Percentiles rank a stretch among this genome's conserved stretches.
Conservation (phyloP, 2,797 vertebrate genomes). For the Alca torda region DNA sequence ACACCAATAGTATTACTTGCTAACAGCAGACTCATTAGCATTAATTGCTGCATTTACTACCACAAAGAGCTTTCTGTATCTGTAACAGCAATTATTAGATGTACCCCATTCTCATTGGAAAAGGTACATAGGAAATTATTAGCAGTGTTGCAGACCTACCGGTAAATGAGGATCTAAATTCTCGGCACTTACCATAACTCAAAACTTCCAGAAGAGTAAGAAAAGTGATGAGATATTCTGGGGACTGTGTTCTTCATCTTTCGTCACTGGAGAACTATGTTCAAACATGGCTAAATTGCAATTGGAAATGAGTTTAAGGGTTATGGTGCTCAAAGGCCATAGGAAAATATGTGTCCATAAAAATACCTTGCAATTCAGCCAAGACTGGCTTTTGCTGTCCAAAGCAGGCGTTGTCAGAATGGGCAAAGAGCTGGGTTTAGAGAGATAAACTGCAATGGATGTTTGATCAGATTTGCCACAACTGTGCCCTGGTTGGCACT, state of each 20-base stretch:
- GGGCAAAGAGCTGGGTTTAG: neutral
- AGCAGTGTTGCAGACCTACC: neutral
- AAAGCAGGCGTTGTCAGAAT: neutral
- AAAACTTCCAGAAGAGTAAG: neutral
- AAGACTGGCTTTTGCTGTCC: neutral
- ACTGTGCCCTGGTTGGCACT: neutral
- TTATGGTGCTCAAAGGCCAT: neutral
- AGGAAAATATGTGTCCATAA: neutral
- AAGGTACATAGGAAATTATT: constrained; percentile 12
- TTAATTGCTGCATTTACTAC: constrained; percentile 63
- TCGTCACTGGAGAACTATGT: neutral
- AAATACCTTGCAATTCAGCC: neutral
- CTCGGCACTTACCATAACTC: neutral
- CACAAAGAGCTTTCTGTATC: constrained; percentile 45
- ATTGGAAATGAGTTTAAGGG: neutral
- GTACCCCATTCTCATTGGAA: neutral
- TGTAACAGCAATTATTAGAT: constrained; percentile 51
- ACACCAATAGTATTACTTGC: constrained; percentile 49
- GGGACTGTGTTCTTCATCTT: neutral
- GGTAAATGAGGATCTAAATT: neutral
- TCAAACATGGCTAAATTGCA: neutral
- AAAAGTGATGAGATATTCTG: neutral
- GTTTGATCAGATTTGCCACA: neutral
- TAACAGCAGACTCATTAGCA: constrained; percentile 72
- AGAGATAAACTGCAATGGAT: neutral